Percentiles rank a stretch among this genome's conserved stretches.
Conservation (phyloP, 2,113 vertebrate genomes). For the Sciurus niger region DNA sequence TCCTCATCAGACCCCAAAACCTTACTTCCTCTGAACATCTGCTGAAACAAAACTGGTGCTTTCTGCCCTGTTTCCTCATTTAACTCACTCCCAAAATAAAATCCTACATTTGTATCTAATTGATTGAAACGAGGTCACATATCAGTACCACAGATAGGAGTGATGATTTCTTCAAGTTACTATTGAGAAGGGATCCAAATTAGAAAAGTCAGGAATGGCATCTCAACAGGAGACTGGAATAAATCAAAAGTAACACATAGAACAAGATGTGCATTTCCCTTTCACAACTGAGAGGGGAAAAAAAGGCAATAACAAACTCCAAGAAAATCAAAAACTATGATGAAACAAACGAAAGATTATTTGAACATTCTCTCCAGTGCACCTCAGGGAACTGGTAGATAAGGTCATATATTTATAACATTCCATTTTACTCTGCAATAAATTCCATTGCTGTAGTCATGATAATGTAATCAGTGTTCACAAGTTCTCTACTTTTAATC, state of each 20-base stretch:
- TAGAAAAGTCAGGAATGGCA: not conserved
- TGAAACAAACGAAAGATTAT: not conserved
- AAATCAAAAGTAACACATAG: not conserved
- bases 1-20: not conserved
- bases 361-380: not conserved
- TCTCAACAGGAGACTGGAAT: not conserved
- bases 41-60: not conserved
- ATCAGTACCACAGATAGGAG: not conserved
- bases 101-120: not conserved
- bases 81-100: not conserved
- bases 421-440: not conserved
- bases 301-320: not conserved
- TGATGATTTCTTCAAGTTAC: not conserved
- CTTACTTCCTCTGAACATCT: not conserved
- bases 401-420: not conserved
- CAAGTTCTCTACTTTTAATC: not conserved
- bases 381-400: not conserved
- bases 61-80: not conserved
- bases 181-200: not conserved
- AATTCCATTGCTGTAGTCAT: not conserved
- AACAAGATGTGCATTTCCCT: not conserved
- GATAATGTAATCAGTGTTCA: not conserved
- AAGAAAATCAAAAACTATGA: not conserved
- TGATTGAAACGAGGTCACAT: not conserved
- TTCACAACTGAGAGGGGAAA: not conserved